Percentiles rank a stretch among this genome's conserved stretches.
Evolutionary conservation across 2,888 invertebrate genomes (phyloP).

Genomic region (Phengaris alcon): DNA sequence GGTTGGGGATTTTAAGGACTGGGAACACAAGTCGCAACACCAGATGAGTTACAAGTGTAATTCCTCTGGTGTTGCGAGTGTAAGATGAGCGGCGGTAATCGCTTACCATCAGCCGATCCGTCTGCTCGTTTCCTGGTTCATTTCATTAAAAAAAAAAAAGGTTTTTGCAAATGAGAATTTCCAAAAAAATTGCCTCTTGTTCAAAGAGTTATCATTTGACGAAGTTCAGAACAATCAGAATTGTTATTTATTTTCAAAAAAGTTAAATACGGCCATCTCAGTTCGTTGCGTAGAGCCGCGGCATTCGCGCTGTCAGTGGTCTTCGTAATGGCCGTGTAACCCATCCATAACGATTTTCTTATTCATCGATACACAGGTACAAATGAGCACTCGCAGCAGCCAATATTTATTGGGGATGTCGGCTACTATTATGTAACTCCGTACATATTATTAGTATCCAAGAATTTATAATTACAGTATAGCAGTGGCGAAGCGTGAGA

Average conservation of each 20-base stretch:
- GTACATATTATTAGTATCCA: neutral
- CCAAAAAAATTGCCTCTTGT: no score
- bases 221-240: no score
- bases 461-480: neutral
- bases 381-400: slow-evolving; percentile 72
- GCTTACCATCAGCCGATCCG: no score
- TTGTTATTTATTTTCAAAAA: neutral
- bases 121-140: no score
- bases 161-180: no score
- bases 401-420: slow-evolving; percentile 60
- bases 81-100: no score
- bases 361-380: slow-evolving; percentile 78
- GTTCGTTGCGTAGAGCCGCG: neutral
- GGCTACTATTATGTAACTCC: slow-evolving; percentile 2
- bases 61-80: no score
- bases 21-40: no score
- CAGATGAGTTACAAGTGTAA: no score
- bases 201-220: no score
- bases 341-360: slow-evolving; percentile 78
- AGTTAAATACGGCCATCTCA: neutral
- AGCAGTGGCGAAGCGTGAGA: neutral
- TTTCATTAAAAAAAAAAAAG: no score
- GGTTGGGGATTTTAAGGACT: no score
- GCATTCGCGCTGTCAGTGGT: slow-evolving; percentile 28
- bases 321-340: slow-evolving; percentile 73